These are phyloP conservation scores for Syngnathus typhle DNA, from an alignment of 2,113 vertebrate genomes.

Conservation along the genomic window DNA sequence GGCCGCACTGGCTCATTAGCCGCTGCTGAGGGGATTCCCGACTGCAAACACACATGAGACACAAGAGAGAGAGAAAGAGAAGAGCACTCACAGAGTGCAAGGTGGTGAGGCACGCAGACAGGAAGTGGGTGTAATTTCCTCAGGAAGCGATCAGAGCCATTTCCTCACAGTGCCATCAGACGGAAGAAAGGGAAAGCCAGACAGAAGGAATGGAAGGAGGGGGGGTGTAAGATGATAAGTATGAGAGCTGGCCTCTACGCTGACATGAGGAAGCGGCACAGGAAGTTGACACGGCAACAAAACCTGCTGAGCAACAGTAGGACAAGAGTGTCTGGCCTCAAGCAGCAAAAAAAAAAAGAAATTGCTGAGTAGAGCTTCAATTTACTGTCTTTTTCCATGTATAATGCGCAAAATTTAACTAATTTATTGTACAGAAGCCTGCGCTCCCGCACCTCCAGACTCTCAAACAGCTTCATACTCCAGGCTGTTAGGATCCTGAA, in stretches of 20 bases:
- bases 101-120: conserved; percentile 59
- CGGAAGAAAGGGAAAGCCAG: conserved; percentile 25
- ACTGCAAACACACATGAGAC: conserved; percentile 17
- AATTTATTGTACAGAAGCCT: too few relatives aligned
- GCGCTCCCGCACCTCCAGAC: too few relatives aligned
- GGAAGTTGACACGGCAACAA: conserved; percentile 1
- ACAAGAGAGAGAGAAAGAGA: conserved; percentile 22
- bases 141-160: conserved; percentile 73
- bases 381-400: too few relatives aligned
- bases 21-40: conserved; percentile 45
- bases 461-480: too few relatives aligned
- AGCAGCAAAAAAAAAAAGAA: conserved; percentile 2
- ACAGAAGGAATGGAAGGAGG: conserved; percentile 9
- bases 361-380: neutral
- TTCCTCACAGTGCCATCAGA: conserved; percentile 65
- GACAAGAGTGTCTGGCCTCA: neutral
- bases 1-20: conserved; percentile 44
- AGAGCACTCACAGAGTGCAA: conserved; percentile 23
- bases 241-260: neutral
- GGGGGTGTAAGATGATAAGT: neutral
- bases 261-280: neutral
- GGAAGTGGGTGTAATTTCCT: conserved; percentile 78
- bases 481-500: too few relatives aligned
- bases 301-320: neutral
- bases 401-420: too few relatives aligned